phyloP scores from a whole-genome alignment of 2,797 vertebrate genomes.

The Malacoraja senta region DNA sequence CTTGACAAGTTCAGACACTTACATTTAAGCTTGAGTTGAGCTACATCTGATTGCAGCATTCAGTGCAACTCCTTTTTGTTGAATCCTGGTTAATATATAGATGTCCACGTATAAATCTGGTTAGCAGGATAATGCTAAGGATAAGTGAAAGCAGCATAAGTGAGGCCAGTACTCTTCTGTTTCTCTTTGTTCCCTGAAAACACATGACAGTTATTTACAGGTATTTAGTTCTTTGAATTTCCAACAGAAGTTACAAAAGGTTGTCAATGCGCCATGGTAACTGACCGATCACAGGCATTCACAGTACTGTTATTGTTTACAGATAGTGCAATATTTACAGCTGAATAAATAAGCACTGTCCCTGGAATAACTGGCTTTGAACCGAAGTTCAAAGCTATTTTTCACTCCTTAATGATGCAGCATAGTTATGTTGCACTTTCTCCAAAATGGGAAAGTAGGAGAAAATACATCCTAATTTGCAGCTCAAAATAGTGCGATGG shows the following conservation, averaged over 20 bases:
- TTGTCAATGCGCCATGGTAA: not conserved
- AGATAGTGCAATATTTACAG: constrained; percentile 3
- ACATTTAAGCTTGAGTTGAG: not conserved
- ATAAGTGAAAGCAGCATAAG: not conserved
- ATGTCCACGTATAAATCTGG: not conserved
- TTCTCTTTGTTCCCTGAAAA: not conserved
- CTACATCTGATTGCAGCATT: not conserved
- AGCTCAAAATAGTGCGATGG: not conserved
- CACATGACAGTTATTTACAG: not conserved
- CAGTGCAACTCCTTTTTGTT: not conserved
- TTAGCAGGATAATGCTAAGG: not conserved
- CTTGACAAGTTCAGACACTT: not conserved
- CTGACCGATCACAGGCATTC: not conserved
- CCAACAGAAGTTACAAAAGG: not conserved
- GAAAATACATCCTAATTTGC: not conserved
- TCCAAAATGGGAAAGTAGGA: not conserved
- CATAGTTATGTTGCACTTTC: too few species aligned
- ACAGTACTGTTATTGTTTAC: not conserved
- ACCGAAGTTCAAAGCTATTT: not conserved
- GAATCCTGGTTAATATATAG: not conserved
- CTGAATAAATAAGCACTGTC: not conserved
- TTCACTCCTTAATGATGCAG: not conserved
- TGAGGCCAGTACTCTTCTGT: not conserved
- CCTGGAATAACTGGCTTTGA: not conserved
- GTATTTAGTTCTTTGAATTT: not conserved